Evolutionary conservation across 2,888 invertebrate species (phyloP), one percentile per base, ranked within the genome.

Genomic region (Andrena bucephala): DNA sequence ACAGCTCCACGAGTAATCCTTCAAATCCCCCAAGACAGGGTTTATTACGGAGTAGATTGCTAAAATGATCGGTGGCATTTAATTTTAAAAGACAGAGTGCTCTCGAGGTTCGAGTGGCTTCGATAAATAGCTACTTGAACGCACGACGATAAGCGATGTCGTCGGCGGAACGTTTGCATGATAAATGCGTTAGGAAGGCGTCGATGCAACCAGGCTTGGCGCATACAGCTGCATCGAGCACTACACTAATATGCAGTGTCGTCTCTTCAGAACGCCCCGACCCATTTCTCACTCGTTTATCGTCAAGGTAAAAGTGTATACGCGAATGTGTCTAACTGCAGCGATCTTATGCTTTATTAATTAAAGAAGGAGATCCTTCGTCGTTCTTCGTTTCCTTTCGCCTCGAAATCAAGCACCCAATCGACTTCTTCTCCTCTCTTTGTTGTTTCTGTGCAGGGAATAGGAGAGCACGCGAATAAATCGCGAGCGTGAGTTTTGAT

Each of bases 151-250:
- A 85, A 81, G 59, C 27, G 52, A 67, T 33, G 52, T 70, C 73
- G 79, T 71, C 78, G 81, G 78, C 33, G 57, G 67, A 16, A 42
- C 48, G 54, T 42, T 57, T 79, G 78, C 68, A 85, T 87, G 86
- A 85, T 82, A 77, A 82, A 79, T 82, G 85, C 42, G 62, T 66
- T 74, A 57, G 24, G 54, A 74, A 68, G 54, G 63, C 68, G 62
- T 78, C 42, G 42, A 66, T 69, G 72, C 52, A 67, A 62, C 62
- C 66, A 66, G 13, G 2, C 16, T 24, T 16, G 48, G 31, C 52
- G 67, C 82, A 36, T 48, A 31, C 48, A 42, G 20, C 8, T n/a
- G 16, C 52, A 62, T 8, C 31, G 52, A 76, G n/a, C 2, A 2
- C 10, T 62, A 62, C 13, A 67, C 20, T 27, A 33, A 68, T 20